Evolutionary conservation across 1,140 invertebrate genomes (phyloP), one percentile per base, ranked within the genome.

Genomic region (Drosophila lacertosa): DNA sequence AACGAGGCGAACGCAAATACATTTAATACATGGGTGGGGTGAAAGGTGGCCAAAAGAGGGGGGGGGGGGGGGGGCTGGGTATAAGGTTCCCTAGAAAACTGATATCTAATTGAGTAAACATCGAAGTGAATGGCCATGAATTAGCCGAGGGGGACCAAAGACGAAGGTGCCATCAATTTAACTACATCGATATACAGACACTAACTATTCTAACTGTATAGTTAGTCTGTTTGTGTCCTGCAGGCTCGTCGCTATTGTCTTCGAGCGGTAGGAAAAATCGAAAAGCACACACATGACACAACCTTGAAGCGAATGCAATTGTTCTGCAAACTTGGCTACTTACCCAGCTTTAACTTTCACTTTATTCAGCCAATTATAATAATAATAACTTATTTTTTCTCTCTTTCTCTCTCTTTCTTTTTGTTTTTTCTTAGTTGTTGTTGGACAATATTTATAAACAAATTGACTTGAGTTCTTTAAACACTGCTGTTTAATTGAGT

Each of bases 61-160:
- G 15, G 15, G 39, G 15, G 39, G 15, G 3, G 39, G 15, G 5
- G 39, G 1, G 7, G 11, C n/a, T n/a, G n/a, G n/a, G n/a, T n/a
- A 0, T 26, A 26, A 6, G 24, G 24, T 47, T 37, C 51, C 47
- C 60, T 62, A 40, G 76, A 76, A 86, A 84, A 59, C 76, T 80
- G 80, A 83, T 83, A 80, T 82, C 67, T 73, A 80, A 84, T 80
- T 80, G 81, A 68, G 81, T 78, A 83, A 83, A 83, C 80, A 83
- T 15, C 13, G n/a, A 37, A 51, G 55, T 59, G 60, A 73, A 73
- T 74, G 53, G 48, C 39, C 72, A 71, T 74, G 58, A 70, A 74
- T 70, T 63, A 63, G 70, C 55, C 42, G 7, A 47, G 32, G 18
- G 29, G 20, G 35, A 24, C 24, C 37, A 35, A 29, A 24, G 20